Evolutionary conservation across 2,797 vertebrate species (phyloP), one percentile per base, ranked within the genome.

Genomic region (Etheostoma perlongum): DNA sequence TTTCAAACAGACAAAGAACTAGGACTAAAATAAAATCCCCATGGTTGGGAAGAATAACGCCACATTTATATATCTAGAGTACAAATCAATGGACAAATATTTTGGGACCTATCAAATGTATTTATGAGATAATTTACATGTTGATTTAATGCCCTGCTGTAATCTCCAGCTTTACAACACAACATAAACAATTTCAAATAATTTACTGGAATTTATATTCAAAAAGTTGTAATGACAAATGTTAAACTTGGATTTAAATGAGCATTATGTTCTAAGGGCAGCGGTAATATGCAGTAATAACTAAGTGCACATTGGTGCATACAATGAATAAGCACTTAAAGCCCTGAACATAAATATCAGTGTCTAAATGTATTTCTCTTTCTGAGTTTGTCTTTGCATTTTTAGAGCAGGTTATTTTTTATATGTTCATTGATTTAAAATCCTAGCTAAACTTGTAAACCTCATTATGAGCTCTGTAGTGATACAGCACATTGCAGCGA

Each of bases 401-500:
- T 40, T 54, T 54, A 7, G 6, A 51, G 63, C 14, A 40, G 36
- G 10, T 40, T 11, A 11, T 11, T 40, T 11, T 36, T 40, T 40
- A 10, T 36, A 11, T 40, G 10, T 40, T 40, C 36, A 12, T 15
- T 44, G 11, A 53, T 71, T 71, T 47, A 23, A 42, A 54, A 53
- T 12, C 18, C n/a, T 30, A 30, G 30, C 30, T 48, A 42, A 27
- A 23, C 18, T 52, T 0, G 0, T 15, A 59, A 61, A n/a, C 2
- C 18, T 57, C 2, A 23, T 44, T 47, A 13, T 16, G 27, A 58
- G 0, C 9, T 76, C 2, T 52, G 30, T 14, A 42, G 66, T 82
- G 78, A 78, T 65, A 63, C 67, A 82, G 52, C 60, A 71, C 15
- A 68, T 66, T 79, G 64, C 44, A 36, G 23, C 10, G 27, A 61